A percentile compares a stretch with the other conserved stretches of the same genome.
phyloP scores from a whole-genome alignment of 2,113 vertebrate species.

The Delphinapterus leucas region DNA sequence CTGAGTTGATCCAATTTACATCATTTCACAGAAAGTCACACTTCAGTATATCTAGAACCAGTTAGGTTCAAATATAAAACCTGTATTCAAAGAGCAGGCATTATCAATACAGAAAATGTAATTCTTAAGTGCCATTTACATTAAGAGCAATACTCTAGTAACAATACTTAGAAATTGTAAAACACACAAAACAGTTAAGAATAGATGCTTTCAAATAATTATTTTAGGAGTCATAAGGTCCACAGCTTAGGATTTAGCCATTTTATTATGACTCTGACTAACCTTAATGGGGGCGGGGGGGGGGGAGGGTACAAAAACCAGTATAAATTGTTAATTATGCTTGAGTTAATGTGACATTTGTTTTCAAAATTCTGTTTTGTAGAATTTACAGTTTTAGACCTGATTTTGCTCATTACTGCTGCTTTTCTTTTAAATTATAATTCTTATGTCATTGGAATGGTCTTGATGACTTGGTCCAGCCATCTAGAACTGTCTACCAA shows the following conservation, averaged over 20 bases:
- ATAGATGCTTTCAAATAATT: neutral
- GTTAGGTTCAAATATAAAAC: slow-evolving; percentile 29
- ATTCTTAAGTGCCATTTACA: neutral
- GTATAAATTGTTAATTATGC: neutral
- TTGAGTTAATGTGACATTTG: neutral
- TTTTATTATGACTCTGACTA: neutral
- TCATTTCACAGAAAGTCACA: slow-evolving; percentile 4
- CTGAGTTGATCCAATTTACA: neutral
- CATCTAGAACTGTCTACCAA: slow-evolving; percentile 6
- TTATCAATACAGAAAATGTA: neutral
- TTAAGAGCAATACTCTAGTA: neutral
- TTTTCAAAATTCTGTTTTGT: slow-evolving; percentile 3
- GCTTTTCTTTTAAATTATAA: neutral
- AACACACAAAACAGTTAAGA: slow-evolving; percentile 1
- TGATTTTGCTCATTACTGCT: neutral
- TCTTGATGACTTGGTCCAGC: neutral
- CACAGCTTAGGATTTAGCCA: neutral
- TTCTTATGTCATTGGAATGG: neutral
- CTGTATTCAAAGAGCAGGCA: neutral
- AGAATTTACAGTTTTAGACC: neutral
- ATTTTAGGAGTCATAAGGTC: neutral
- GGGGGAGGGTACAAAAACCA: neutral
- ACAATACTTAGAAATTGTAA: neutral
- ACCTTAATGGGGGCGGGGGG: neutral
- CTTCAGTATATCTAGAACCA: neutral